Evolutionary conservation across 1,140 invertebrate genomes (phyloP).

Genomic region (Globodera rostochiensis): DNA sequence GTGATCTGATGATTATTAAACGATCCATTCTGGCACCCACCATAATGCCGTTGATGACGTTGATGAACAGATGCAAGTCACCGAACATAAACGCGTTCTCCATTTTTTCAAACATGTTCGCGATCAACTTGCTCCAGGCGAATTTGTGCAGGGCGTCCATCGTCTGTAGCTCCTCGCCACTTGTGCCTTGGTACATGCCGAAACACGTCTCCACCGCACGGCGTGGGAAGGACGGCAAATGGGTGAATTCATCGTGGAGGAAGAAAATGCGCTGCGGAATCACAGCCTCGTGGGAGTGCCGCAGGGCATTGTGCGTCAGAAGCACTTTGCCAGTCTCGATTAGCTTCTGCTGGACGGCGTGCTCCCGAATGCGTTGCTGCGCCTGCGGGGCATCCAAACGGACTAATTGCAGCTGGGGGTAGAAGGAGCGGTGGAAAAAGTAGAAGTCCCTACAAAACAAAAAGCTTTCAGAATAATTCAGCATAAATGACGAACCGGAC

Average conservation of each 20-base stretch:
- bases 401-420: constrained; percentile 91
- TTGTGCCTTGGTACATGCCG: constrained; percentile 84
- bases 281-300: constrained; percentile 12
- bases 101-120: constrained; percentile 96
- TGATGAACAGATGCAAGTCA: constrained; percentile 94
- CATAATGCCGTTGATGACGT: constrained; percentile 94
- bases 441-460: constrained; percentile 80
- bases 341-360: constrained; percentile 88
- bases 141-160: constrained; percentile 93
- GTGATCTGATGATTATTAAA: no score
- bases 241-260: constrained; percentile 97
- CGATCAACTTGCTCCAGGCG: constrained; percentile 84
- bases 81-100: constrained; percentile 95
- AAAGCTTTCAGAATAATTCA: neutral
- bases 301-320: constrained; percentile 66
- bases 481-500: constrained; percentile 40
- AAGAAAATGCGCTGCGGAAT: constrained; percentile 93
- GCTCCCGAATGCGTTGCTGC: constrained; percentile 81
- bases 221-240: constrained; percentile 93
- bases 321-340: constrained; percentile 90
- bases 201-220: constrained; percentile 96
- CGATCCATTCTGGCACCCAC: constrained; percentile 86
- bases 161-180: constrained; percentile 88
- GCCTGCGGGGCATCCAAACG: constrained; percentile 89
- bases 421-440: constrained; percentile 96